Evolutionary conservation across 2,888 invertebrate species (phyloP).

Genomic region (Rhyacophila evoluta): DNA sequence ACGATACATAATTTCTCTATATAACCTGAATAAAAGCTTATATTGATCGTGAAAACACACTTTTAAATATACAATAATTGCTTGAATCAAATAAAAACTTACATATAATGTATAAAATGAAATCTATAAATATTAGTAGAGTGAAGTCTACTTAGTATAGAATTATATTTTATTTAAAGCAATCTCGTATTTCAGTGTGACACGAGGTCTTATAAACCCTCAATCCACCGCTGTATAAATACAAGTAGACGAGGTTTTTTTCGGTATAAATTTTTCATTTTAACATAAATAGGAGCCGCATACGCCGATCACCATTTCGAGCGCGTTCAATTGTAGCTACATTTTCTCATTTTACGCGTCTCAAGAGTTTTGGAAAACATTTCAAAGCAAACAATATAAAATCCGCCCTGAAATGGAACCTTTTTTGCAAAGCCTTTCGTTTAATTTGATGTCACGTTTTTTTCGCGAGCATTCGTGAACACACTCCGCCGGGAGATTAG

Average conservation of each 20-base stretch:
- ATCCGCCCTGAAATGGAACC: slow-evolving; percentile 25
- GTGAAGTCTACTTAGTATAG: too few relatives aligned
- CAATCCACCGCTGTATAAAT: too few relatives aligned
- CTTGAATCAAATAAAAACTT: too few relatives aligned
- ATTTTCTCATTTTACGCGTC: slow-evolving; percentile 17
- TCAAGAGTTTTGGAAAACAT: slow-evolving; percentile 14
- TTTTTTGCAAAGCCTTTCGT: slow-evolving; percentile 37
- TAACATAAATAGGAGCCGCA: neutral
- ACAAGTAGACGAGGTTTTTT: neutral
- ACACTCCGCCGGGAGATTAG: slow-evolving; percentile 29
- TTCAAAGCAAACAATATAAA: slow-evolving; percentile 22
- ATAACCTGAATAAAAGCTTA: too few relatives aligned
- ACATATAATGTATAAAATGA: too few relatives aligned
- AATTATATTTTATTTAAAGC: too few relatives aligned
- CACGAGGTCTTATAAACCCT: too few relatives aligned
- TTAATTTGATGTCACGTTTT: slow-evolving; percentile 44
- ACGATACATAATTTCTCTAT: too few relatives aligned
- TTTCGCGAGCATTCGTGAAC: slow-evolving; percentile 26
- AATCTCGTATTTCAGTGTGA: too few relatives aligned
- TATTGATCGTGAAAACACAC: too few relatives aligned
- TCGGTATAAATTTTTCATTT: slow-evolving; percentile 11
- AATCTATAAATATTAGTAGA: too few relatives aligned
- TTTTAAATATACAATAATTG: too few relatives aligned
- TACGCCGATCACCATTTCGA: slow-evolving; percentile 4
- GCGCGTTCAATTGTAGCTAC: slow-evolving; percentile 11